Evolutionary conservation across 2,113 vertebrate species (phyloP).

Genomic region (Phalacrocorax carbo): DNA sequence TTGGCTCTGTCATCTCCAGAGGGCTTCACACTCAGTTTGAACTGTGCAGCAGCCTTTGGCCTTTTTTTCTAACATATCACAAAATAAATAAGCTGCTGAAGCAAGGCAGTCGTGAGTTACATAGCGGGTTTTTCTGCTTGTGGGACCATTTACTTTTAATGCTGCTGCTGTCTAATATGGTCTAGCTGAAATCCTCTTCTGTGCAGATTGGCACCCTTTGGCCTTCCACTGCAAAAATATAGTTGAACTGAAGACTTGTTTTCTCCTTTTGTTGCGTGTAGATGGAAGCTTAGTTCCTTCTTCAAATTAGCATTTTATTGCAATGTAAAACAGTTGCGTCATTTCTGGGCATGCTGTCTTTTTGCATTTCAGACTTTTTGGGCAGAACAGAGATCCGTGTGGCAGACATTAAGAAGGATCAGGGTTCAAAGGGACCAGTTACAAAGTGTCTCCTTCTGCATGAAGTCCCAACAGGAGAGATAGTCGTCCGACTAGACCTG

Average conservation of each 20-base stretch:
- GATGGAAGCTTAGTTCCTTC: neutral
- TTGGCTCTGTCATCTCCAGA: neutral
- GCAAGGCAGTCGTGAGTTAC: neutral
- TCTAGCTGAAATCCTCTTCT: neutral
- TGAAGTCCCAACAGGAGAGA: constrained; percentile 98
- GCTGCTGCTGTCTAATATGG: neutral
- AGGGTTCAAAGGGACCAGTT: constrained; percentile 97
- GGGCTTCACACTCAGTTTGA: neutral
- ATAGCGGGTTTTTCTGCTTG: neutral
- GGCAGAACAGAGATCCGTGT: constrained; percentile 98
- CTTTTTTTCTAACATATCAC: neutral
- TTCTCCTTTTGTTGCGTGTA: neutral
- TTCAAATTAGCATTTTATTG: neutral
- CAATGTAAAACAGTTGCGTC: neutral
- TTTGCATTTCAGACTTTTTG: constrained; percentile 87
- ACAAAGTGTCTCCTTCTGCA: constrained; percentile 96
- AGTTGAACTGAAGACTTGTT: neutral
- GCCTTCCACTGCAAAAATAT: neutral
- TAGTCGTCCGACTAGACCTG: constrained; percentile 94
- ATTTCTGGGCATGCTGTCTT: constrained; percentile 34
- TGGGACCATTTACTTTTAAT: neutral
- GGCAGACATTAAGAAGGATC: constrained; percentile 98
- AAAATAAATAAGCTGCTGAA: neutral
- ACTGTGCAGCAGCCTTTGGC: neutral
- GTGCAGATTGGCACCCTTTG: neutral